Evolutionary conservation across 2,113 vertebrate genomes (phyloP).

Genomic region (Esox niger): DNA sequence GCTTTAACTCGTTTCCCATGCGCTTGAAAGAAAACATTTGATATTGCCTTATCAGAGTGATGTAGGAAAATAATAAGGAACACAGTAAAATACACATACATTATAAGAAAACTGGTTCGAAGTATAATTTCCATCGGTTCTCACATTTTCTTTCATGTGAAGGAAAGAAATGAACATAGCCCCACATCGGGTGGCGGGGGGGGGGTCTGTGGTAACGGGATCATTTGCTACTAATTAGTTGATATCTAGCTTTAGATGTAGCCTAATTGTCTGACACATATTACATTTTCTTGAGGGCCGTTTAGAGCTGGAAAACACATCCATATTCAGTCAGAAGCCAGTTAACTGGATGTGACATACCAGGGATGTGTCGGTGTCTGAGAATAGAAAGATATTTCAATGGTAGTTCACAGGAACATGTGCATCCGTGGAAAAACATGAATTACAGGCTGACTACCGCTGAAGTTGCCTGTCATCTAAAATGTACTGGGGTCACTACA

Average conservation of each 20-base stretch:
- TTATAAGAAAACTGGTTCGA: constrained; percentile 14
- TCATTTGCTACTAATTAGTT: constrained; percentile 25
- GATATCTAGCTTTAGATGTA: constrained; percentile 20
- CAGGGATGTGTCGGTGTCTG: background rate
- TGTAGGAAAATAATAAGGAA: background rate
- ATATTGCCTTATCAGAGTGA: background rate
- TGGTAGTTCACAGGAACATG: background rate
- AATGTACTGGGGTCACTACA: too few relatives aligned
- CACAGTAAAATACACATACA: background rate
- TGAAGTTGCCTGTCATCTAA: too few relatives aligned
- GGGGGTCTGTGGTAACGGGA: constrained; percentile 8
- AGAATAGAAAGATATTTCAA: background rate
- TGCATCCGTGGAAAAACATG: too few relatives aligned
- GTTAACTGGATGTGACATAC: background rate
- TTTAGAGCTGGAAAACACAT: constrained; percentile 26
- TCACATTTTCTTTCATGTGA: constrained; percentile 21
- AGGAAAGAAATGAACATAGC: background rate
- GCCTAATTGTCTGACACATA: constrained; percentile 29
- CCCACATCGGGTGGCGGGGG: too few relatives aligned
- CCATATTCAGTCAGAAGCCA: background rate
- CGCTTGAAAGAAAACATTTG: background rate
- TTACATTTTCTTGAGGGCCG: constrained; percentile 27
- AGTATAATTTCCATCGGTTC: constrained; percentile 1
- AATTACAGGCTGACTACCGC: too few relatives aligned
- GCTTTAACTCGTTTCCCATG: too few relatives aligned